These are phyloP conservation scores for Cairina moschata DNA, from an alignment of 2,113 vertebrate genomes.

Conservation along the genomic window DNA sequence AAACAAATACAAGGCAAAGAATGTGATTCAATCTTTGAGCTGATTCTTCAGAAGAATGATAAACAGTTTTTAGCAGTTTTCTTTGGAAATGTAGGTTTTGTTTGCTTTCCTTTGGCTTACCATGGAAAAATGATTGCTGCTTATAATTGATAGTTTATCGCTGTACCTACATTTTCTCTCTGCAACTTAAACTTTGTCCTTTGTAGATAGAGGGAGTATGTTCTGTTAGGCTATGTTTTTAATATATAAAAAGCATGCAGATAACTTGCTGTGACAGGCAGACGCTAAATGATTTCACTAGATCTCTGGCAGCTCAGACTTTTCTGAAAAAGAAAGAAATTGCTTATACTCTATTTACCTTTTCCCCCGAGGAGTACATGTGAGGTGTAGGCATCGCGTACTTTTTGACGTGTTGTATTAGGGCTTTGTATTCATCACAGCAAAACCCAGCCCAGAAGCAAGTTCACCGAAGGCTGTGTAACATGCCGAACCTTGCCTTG, in stretches of 20 bases:
- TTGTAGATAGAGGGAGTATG: neutral
- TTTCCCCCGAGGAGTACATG: neutral
- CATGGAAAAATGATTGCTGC: neutral
- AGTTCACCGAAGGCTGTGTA: neutral
- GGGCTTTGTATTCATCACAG: neutral
- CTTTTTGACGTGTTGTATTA: neutral
- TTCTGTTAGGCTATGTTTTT: conserved; percentile 32
- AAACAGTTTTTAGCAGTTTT: neutral
- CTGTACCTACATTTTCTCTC: neutral
- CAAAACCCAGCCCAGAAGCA: neutral
- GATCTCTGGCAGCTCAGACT: neutral
- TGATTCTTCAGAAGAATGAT: neutral
- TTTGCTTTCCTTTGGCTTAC: conserved; percentile 5
- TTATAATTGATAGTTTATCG: neutral
- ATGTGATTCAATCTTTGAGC: neutral
- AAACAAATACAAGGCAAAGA: neutral
- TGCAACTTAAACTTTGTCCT: conserved; percentile 26
- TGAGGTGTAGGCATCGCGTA: neutral
- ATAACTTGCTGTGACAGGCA: conserved; percentile 54
- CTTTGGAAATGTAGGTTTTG: neutral
- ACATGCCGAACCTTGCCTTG: neutral
- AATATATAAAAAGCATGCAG: neutral
- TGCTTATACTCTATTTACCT: conserved; percentile 35
- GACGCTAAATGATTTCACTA: conserved; percentile 24
- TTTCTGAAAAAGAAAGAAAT: neutral